phyloP scores from a whole-genome alignment of 2,113 vertebrate genomes.

The Thunnus thynnus region DNA sequence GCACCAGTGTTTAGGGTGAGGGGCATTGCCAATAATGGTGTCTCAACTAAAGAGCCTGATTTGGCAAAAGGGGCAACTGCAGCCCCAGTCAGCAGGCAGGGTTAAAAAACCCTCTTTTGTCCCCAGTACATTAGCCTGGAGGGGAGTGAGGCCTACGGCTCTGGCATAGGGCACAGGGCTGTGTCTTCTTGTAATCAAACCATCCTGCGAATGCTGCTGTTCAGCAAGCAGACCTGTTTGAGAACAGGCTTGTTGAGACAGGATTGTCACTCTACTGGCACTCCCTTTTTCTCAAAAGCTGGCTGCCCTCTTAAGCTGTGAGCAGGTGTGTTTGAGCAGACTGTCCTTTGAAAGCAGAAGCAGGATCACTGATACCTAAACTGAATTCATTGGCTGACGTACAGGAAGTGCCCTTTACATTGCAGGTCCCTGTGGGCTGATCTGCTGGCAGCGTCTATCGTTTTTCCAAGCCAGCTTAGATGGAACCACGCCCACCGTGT shows the following conservation, averaged over 20 bases:
- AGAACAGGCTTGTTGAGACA: constrained; percentile 15
- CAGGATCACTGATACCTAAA: constrained; percentile 21
- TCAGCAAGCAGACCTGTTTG: constrained; percentile 23
- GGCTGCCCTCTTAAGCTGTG: constrained; percentile 24
- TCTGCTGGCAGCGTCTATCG: constrained; percentile 2
- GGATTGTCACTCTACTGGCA: constrained; percentile 21
- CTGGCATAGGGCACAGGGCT: not conserved
- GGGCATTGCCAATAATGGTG: constrained; percentile 10
- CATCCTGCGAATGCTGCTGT: constrained; percentile 15
- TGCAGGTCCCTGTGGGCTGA: not conserved
- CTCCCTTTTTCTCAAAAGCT: constrained; percentile 23
- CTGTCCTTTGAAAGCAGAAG: constrained; percentile 28
- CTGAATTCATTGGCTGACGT: constrained; percentile 1
- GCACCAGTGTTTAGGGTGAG: constrained; percentile 14
- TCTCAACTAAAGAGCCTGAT: constrained; percentile 25
- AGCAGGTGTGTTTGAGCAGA: constrained; percentile 36
- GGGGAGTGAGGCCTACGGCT: constrained; percentile 23
- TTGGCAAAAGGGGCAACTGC: constrained; percentile 32
- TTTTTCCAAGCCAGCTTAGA: too few relatives aligned
- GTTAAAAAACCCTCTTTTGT: not conserved
- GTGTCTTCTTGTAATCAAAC: constrained; percentile 14
- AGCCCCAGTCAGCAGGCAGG: not conserved
- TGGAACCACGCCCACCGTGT: too few relatives aligned
- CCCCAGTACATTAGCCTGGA: constrained; percentile 29
- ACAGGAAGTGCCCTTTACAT: constrained; percentile 46